These are phyloP conservation scores for Anas platyrhynchos DNA, from an alignment of 2,113 vertebrate genomes.

Conservation along the genomic window DNA sequence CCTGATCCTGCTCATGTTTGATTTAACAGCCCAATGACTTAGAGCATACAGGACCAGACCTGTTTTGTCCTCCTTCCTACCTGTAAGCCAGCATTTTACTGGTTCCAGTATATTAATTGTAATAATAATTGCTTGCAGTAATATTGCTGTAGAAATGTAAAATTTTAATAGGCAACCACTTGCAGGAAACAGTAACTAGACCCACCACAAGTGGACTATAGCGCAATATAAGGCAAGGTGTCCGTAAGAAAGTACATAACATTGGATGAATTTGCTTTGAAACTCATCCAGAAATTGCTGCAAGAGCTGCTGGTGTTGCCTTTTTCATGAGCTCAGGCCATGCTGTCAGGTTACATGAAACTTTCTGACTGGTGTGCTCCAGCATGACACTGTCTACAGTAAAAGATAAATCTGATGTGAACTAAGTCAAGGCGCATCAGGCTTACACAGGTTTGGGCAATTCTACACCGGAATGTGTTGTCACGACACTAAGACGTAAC, in stretches of 20 bases:
- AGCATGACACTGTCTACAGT: background rate
- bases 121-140: background rate
- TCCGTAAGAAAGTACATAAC: fast-evolving
- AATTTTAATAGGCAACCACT: background rate
- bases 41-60: background rate
- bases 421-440: slow-evolving; percentile 44
- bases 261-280: fast-evolving
- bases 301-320: background rate
- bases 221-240: background rate
- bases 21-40: background rate
- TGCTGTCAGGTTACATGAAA: slow-evolving; percentile 33
- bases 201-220: background rate
- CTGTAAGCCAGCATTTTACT: background rate
- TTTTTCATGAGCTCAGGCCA: background rate
- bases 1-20: background rate
- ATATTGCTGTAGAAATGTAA: background rate
- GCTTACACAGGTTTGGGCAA: slow-evolving; percentile 9
- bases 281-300: background rate
- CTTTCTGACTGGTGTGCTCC: background rate
- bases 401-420: slow-evolving; percentile 31
- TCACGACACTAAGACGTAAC: background rate
- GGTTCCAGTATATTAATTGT: background rate
- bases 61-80: background rate
- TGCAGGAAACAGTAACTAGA: background rate
- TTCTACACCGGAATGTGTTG: background rate